Base-by-base conservation (phyloP, 37 sponge, comb jelly and placozoan genomes). In the Cladorhizidae sp. region DNA sequence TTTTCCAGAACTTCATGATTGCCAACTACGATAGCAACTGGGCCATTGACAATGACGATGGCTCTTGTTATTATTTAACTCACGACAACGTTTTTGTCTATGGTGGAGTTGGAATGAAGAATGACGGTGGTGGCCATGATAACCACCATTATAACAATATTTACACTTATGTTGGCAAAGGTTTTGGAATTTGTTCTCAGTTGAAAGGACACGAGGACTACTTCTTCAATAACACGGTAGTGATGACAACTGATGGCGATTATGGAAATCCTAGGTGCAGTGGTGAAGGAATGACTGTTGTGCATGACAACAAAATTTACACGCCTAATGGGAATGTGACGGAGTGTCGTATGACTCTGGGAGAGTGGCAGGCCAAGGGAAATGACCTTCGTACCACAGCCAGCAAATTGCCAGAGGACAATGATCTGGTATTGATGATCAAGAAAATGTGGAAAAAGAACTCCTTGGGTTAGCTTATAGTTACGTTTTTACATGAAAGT, bases 11-110 rank as follows among this genome's bases (percentile, higher is more conserved):
- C 76, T 87, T 86, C 59, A 36, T 91, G 70, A 86, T 91, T 22
- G 80, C 57, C 39, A 86, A 86, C 84, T 91, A 91, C 55, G 57
- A 79, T 57, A 67, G 78, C 26, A 77, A 39, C 3, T 74, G 63
- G 75, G 75, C 92, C 12, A 82, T 91, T 39, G 92, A 91, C 64
- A 83, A 91, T 64, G 92, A 91, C 42, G 92, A 91, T 73, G 92
- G 92, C 22, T 87, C 92, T n/a, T 33, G 50, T 54, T 87, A 87
- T 52, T 91, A 87, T 64, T 35, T 67, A 35, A 84, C 83, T 70
- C 79, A 83, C 6, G 70, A 79, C 76, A 91, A 91, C 57, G 87
- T 82, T 58, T 70, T 87, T 73, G 85, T 74, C 0, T 91, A 87
- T 51, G 73, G 80, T 31, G 83, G 83, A 39, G 61, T 23, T 22